Base-by-base conservation (phyloP, 2,888 invertebrate genomes). In the Lysandra coridon region DNA sequence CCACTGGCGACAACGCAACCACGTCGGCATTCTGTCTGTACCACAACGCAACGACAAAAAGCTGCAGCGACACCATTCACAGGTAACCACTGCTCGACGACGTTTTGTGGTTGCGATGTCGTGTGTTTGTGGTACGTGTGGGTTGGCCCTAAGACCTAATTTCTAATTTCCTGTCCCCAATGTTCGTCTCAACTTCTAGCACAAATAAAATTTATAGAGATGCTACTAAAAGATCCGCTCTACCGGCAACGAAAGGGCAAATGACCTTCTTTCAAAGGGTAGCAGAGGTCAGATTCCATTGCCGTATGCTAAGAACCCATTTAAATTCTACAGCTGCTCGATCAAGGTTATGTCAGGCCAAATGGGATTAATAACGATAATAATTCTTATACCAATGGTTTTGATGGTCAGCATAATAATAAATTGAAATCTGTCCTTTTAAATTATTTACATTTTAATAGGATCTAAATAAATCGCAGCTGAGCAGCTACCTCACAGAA, bases 251-350 rank as follows among this genome's bases (percentile, higher is more conserved):
- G 37, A 33, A 69, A 69, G 69, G 33, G 69, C 69, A 69, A 17
- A 1, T 69, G 37, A 69, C 69, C 69, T 69, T 69, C 37, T 37
- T 37, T 2, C 69, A 33, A 69, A 69, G 69, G 69, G 69, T 37
- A 37, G 33, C 69, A 69, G 17, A 69, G 69, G 69, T 69, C 33
- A 69, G 33, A 69, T 69, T 69, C 14, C 69, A 69, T 69, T 69
- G 69, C 69, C 69, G 69, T 69, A 69, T 69, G 69, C 33, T 69
- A 69, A 69, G 14, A 4, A 69, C 33, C 69, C 14, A 69, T 69
- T 37, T 17, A 37, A 69, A 69, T 69, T 69, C 69, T 69, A 69
- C 69, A 69, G 10, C 69, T 5, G 14, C 14, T 14, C 4, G 33
- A 69, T 69, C 33, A 4, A 69, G 69, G 69, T 33, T 69, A 69